Conservation (phyloP, 1,140 invertebrate species). For the Caligus rogercresseyi region DNA sequence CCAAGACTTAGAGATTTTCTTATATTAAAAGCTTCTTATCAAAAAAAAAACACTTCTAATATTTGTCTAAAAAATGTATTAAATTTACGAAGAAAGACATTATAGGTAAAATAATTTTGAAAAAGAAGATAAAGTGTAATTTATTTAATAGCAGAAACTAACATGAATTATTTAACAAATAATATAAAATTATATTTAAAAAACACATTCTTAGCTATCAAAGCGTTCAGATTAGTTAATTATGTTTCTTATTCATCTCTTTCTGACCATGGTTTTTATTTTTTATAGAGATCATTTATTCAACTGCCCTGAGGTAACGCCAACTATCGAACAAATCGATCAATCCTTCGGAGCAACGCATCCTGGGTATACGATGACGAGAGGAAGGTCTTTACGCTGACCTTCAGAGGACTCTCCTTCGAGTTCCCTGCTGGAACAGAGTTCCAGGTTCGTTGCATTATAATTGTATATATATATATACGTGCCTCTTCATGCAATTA, state of each 20-base stretch:
- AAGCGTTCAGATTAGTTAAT: not conserved
- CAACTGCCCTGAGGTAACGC: slow-evolving; percentile 81
- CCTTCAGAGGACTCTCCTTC: slow-evolving; percentile 85
- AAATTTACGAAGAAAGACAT: no score
- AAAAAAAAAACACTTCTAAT: no score
- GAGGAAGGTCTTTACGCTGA: slow-evolving; percentile 77
- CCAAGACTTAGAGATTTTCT: no score
- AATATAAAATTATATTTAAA: not conserved
- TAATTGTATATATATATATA: slow-evolving; percentile 1
- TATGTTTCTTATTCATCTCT: not conserved
- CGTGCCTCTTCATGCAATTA: not conserved
- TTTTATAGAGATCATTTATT: slow-evolving; percentile 62
- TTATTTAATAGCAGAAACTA: not conserved
- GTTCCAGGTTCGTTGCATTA: slow-evolving; percentile 44
- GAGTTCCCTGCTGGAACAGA: slow-evolving; percentile 87
- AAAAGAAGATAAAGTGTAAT: no score
- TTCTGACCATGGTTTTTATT: no score
- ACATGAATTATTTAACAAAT: not conserved
- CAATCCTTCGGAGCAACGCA: slow-evolving; percentile 96
- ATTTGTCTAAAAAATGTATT: no score
- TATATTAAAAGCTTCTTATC: no score
- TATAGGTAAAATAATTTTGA: no score
- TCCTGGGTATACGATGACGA: slow-evolving; percentile 87
- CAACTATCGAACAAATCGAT: slow-evolving; percentile 90
- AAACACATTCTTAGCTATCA: no score